Conservation (phyloP, 2,113 vertebrate genomes). For the Calonectris borealis region DNA sequence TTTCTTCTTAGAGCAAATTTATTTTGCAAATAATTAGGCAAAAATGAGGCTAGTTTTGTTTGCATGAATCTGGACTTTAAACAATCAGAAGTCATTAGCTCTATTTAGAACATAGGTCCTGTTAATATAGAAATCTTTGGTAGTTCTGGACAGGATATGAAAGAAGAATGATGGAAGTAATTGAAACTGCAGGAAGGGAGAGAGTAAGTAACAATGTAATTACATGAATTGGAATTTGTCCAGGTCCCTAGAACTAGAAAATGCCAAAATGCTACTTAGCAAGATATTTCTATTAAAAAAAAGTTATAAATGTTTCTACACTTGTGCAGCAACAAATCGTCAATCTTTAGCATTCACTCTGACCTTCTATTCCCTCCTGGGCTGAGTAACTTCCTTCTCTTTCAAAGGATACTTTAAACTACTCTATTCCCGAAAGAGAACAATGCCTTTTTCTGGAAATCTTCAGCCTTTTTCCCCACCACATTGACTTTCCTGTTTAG, state of each 20-base stretch:
- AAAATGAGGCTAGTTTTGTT: not conserved
- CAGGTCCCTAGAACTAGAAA: not conserved
- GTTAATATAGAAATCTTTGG: slow-evolving; percentile 7
- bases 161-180: slow-evolving; percentile 35
- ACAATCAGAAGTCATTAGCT: not conserved
- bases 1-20: not conserved
- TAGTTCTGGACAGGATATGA: not conserved
- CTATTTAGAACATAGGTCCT: not conserved
- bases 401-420: slow-evolving; percentile 44
- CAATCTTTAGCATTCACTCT: not conserved
- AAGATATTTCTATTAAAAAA: not conserved
- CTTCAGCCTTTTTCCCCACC: not conserved
- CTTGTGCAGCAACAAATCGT: slow-evolving; percentile 4
- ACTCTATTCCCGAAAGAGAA: slow-evolving; percentile 30
- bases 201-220: slow-evolving; percentile 12
- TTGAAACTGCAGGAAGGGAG: slow-evolving; percentile 6
- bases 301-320: not conserved
- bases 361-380: not conserved
- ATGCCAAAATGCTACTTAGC: slow-evolving; percentile 21
- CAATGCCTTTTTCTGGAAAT: slow-evolving; percentile 44
- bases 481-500: slow-evolving; percentile 45
- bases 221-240: slow-evolving; percentile 30
- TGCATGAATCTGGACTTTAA: not conserved
- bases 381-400: slow-evolving; percentile 28
- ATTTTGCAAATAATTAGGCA: not conserved